Evolutionary conservation across 2,797 vertebrate genomes (phyloP), one percentile per base, ranked within the genome.

Genomic region (Helarctos malayanus): DNA sequence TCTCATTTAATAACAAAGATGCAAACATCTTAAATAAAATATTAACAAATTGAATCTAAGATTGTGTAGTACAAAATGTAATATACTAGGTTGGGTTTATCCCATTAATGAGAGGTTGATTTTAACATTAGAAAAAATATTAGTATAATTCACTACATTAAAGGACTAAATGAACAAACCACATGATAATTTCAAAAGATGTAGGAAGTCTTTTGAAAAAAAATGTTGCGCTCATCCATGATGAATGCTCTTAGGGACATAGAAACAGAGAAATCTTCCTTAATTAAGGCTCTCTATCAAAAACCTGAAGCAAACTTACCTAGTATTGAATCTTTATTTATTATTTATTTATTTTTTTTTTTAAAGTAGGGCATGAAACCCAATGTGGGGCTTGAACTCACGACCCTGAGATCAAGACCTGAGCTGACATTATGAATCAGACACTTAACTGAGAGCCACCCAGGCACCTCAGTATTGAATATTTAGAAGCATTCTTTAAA

Each of bases 151-250:
- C 13, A 80, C n/a, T 87, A 32, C 27, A 52, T 29, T 76, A 35
- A 91, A 76, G 85, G n/a, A 45, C 73, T 45, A 65, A 90, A 38
- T 71, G 35, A 69, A 79, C 49, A 68, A 95, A 69, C 29, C 38
- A 35, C 52, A 25, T 41, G 41, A 76, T 81, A 35, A 65, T 88
- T n/a, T 82, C 68, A 88, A n/a, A 41, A 76, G 25, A 82, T 68
- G 8, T 49, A 92, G 14, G 19, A 75, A 91, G 3, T 88, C 84
- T 82, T 65, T 91, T 88, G 32, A 76, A 92, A 92, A 80, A 80
- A 92, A 76, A 65, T 49, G 18, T 32, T 78, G 59, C 13, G 19
- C 5, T 78, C 27, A 59, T 68, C 78, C 21, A 45, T 61, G 41
- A 71, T 83, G 49, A 49, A 68, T 52, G 45, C 27, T 81, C 15